Evolutionary conservation across 2,797 vertebrate genomes (phyloP).

Genomic region (Falco biarmicus): DNA sequence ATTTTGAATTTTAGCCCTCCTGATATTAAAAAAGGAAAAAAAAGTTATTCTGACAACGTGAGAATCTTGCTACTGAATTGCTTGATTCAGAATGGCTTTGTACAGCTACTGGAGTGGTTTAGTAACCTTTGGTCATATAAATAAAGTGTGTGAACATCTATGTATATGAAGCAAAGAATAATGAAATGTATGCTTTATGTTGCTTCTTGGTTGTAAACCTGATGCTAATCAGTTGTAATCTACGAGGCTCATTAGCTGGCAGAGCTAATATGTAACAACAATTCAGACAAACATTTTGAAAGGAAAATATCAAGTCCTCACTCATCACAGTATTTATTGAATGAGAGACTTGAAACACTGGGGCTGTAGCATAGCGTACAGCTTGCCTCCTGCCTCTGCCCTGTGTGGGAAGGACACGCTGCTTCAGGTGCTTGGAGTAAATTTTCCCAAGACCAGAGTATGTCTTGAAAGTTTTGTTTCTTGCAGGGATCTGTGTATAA

Average conservation of each 20-base stretch:
- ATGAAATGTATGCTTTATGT: not conserved
- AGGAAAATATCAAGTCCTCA: not conserved
- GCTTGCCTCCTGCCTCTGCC: not conserved
- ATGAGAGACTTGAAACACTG: not conserved
- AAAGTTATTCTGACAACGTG: not conserved
- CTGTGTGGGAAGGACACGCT: fast-evolving
- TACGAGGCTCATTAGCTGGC: not conserved
- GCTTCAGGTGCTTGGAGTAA: not conserved
- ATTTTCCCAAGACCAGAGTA: not conserved
- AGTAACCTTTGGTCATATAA: not conserved
- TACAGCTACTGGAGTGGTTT: not conserved
- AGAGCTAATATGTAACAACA: not conserved
- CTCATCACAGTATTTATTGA: not conserved
- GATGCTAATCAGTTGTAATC: not conserved
- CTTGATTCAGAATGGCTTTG: not conserved
- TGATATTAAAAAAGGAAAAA: not conserved
- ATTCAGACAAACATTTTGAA: not conserved
- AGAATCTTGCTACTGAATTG: not conserved
- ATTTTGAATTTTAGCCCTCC: not conserved
- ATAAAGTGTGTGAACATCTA: not conserved
- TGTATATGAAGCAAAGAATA: not conserved
- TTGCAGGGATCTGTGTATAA: not conserved
- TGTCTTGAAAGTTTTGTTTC: not conserved
- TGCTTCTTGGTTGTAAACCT: not conserved
- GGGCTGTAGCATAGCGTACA: not conserved